Percentiles rank a stretch among this genome's conserved stretches.
phyloP scores from a whole-genome alignment of 2,113 vertebrate genomes.

The Prochilodus magdalenae region DNA sequence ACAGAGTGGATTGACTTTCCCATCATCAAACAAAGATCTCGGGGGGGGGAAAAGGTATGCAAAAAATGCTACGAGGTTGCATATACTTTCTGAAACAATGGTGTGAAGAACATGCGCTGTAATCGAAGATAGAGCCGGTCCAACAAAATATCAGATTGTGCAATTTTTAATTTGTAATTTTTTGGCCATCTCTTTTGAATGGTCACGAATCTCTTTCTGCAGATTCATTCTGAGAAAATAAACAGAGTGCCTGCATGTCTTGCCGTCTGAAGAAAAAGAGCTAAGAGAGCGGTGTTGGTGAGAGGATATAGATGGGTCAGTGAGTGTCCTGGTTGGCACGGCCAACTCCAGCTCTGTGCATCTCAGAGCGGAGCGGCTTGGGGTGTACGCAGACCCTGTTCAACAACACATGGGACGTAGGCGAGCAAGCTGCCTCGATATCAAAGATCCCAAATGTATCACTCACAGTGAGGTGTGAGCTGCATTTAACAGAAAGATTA shows the following conservation, averaged over 20 bases:
- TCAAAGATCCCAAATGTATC: slow-evolving; percentile 55
- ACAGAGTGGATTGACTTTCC: no score
- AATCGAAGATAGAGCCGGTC: no score
- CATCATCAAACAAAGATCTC: no score
- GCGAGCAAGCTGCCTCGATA: slow-evolving; percentile 59
- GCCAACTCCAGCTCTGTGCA: slow-evolving; percentile 29
- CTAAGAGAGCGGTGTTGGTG: not conserved
- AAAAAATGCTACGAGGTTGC: no score
- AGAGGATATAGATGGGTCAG: slow-evolving; percentile 6
- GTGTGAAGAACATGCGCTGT: no score
- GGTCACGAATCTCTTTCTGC: not conserved
- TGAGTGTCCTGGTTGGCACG: slow-evolving; percentile 10
- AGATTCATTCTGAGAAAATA: not conserved
- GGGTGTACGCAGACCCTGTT: slow-evolving; percentile 42
- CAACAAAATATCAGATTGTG: no score
- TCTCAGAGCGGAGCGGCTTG: slow-evolving; percentile 35
- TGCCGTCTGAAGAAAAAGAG: not conserved
- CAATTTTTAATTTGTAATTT: no score
- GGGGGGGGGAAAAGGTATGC: no score
- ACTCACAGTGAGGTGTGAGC: slow-evolving; percentile 40
- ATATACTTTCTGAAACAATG: no score
- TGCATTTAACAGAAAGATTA: slow-evolving; percentile 39
- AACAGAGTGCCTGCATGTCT: not conserved
- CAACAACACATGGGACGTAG: slow-evolving; percentile 58
- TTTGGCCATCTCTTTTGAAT: no score